Evolutionary conservation across 2,797 vertebrate species (phyloP), one percentile per base, ranked within the genome.

Genomic region (Sebastes steindachneri): DNA sequence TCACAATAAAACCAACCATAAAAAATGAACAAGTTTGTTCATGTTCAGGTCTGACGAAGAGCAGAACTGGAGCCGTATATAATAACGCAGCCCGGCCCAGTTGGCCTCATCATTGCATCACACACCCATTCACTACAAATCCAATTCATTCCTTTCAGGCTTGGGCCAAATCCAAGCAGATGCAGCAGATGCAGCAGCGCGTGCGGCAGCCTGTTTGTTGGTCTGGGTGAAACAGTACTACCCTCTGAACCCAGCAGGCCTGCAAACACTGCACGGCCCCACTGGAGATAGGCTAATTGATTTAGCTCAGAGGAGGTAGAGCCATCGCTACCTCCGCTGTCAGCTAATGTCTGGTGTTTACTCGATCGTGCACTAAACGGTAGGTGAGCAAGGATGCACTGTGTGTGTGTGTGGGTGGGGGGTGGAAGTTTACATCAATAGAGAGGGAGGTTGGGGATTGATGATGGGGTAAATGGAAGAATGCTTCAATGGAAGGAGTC

Each of bases 261-360:
- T 88, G 75, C 64, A 65, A 78, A 81, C 51, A 54, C 60, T 1
- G 59, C 21, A 80, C 25, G 62, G 72, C 86, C 86, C 84, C 70
- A n/a, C 65, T 76, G 82, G 85, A 91, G 80, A 86, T 57, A 58
- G 65, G 66, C 83, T 90, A 93, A 90, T 90, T 90, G 90, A 90
- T 87, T 94, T 90, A 91, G 78, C 80, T 84, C 58, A 29, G 70
- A 84, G 75, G 75, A 86, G 85, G 72, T 48, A 88, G 75, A 90
- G 80, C 74, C 84, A 83, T 59, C 12, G 48, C 66, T 84, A 62
- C 76, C 77, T 83, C 81, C 19, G 54, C 90, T 89, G 79, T 89
- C 84, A 88, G 81, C 73, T 85, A 87, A 86, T 86, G 84, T 82
- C 83, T 82, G 70, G 31, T 86, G 86, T 87, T 90, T 83, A 82